Evolutionary conservation across 2,888 invertebrate genomes (phyloP).

Genomic region (Nemurella pictetii): DNA sequence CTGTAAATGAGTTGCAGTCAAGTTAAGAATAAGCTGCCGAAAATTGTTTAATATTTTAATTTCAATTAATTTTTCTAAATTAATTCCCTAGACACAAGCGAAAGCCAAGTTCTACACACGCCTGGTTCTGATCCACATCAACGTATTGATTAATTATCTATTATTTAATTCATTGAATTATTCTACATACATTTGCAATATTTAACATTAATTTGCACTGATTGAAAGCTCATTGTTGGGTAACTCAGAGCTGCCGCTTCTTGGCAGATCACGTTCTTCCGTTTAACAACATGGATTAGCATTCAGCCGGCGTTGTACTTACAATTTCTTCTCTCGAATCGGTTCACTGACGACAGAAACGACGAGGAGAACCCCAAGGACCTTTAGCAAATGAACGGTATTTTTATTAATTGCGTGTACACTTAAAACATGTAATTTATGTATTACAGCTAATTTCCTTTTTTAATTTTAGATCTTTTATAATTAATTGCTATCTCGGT

Average conservation of each 20-base stretch:
- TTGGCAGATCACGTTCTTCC: not conserved
- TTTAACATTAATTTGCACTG: not conserved
- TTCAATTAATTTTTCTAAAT: too few species aligned
- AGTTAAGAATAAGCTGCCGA: too few species aligned
- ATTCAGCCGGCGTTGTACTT: conserved; percentile 43
- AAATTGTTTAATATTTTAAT: too few species aligned
- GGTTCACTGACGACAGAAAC: conserved; percentile 52
- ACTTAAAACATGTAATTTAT: not conserved
- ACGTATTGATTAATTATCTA: not conserved
- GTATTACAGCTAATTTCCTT: too few species aligned
- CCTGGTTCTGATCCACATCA: not conserved
- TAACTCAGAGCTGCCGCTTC: not conserved
- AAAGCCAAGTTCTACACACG: too few species aligned
- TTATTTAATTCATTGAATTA: not conserved
- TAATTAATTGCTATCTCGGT: too few species aligned
- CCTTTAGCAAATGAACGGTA: conserved; percentile 54
- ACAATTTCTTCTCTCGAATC: conserved; percentile 51
- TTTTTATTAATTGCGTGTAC: not conserved
- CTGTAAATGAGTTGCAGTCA: too few species aligned
- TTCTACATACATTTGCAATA: not conserved
- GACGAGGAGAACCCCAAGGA: conserved; percentile 61
- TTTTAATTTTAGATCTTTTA: too few species aligned
- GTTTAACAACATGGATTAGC: not conserved
- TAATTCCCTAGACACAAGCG: too few species aligned
- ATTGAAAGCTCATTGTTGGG: not conserved